Percentiles rank a stretch among this genome's conserved stretches.
Conservation (phyloP, 1,140 invertebrate species). For the Lethrus apterus region DNA sequence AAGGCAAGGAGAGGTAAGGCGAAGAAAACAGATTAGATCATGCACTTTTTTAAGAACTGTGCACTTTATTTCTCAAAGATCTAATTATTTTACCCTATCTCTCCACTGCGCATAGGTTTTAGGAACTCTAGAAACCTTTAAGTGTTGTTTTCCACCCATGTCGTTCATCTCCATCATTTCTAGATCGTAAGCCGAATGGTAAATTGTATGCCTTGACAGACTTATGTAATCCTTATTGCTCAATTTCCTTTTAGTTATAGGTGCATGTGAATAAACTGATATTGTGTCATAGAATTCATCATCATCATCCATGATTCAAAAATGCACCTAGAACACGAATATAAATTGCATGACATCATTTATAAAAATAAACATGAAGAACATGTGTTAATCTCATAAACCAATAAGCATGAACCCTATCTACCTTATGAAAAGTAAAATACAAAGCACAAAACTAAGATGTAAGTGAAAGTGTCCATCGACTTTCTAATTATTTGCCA, state of each 20-base stretch:
- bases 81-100: slow-evolving; percentile 37
- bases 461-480: no score
- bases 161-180: slow-evolving; percentile 32
- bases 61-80: background rate
- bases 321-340: no score
- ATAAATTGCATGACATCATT: no score
- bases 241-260: slow-evolving; percentile 20
- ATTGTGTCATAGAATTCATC: slow-evolving; percentile 38
- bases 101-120: slow-evolving; percentile 40
- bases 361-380: no score
- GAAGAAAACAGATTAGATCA: background rate
- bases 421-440: no score
- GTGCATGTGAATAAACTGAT: slow-evolving; percentile 29
- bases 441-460: no score
- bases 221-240: slow-evolving; percentile 33
- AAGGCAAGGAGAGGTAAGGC: background rate
- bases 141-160: slow-evolving; percentile 18
- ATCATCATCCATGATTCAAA: slow-evolving; percentile 30
- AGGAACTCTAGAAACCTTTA: slow-evolving; percentile 34
- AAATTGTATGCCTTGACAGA: slow-evolving; percentile 39
- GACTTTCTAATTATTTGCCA: no score
- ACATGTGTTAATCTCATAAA: no score
- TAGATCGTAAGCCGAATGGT: slow-evolving; percentile 38
- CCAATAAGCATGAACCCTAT: no score
- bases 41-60: background rate